A percentile compares a stretch with the other conserved stretches of the same genome.
Evolutionary conservation across 92 coral and sea anemone genomes (phyloP).

Genomic region (Palythoa grandiflora): DNA sequence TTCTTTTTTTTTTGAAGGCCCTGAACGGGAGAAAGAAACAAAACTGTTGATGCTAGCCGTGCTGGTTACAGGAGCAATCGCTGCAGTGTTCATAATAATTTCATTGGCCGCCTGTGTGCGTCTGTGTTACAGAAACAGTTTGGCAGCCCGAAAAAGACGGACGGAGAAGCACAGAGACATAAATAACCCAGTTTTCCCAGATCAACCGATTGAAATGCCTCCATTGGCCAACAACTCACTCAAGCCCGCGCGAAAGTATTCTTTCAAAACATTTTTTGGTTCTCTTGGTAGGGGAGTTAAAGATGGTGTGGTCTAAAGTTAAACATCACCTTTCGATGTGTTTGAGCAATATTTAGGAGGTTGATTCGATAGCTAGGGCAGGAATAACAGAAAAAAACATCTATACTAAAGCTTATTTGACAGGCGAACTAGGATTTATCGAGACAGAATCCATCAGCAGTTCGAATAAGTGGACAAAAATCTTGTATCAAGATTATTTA

Average conservation of each 20-base stretch:
- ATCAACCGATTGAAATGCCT: conserved; percentile 15
- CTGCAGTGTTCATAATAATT: not conserved
- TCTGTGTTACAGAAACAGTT: not conserved
- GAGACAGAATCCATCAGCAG: too few species aligned
- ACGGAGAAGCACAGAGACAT: not conserved
- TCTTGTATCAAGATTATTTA: too few species aligned
- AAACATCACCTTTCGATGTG: too few species aligned
- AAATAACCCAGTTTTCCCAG: not conserved
- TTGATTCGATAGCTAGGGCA: too few species aligned
- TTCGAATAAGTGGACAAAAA: too few species aligned
- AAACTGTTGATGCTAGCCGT: not conserved
- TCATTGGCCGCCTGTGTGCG: conserved; percentile 4
- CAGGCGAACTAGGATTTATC: too few species aligned
- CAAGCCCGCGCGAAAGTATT: conserved; percentile 1
- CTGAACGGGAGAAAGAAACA: not conserved
- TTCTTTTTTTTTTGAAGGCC: not conserved
- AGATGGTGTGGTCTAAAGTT: not conserved
- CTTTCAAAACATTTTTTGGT: conserved; percentile 22
- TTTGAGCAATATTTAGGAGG: too few species aligned
- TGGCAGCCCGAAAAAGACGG: not conserved
- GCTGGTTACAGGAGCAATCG: not conserved
- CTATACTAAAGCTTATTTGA: too few species aligned
- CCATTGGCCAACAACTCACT: conserved; percentile 1
- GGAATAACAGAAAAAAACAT: too few species aligned
- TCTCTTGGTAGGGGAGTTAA: not conserved